A percentile compares a stretch with the other conserved stretches of the same genome.
These are phyloP conservation scores for Aethes cnicana DNA, from an alignment of 2,888 invertebrate species.

Conservation along the genomic window DNA sequence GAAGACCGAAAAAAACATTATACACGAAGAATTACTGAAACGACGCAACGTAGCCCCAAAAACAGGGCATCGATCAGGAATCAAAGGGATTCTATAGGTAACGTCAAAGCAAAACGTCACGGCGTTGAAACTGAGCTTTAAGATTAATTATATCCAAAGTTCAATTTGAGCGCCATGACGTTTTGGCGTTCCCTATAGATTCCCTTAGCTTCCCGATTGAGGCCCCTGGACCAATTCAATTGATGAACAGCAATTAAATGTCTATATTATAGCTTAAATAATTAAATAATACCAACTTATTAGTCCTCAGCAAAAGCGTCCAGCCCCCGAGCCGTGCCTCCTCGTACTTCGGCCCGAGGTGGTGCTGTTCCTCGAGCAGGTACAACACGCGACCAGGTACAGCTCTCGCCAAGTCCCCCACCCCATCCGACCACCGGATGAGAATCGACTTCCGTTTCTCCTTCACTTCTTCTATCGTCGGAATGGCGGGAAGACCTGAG, in stretches of 20 bases:
- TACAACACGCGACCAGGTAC: conserved; percentile 76
- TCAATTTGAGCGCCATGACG: too few species aligned
- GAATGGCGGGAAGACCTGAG: conserved; percentile 84
- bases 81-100: too few species aligned
- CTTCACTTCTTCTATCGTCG: conserved; percentile 82
- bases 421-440: conserved; percentile 73
- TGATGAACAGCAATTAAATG: not conserved
- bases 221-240: not conserved
- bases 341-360: conserved; percentile 85
- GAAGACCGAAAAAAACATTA: too few species aligned
- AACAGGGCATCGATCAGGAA: too few species aligned
- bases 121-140: too few species aligned
- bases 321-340: conserved; percentile 85
- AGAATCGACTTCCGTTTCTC: conserved; percentile 77
- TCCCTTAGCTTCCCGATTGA: too few species aligned
- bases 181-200: too few species aligned
- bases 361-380: conserved; percentile 87
- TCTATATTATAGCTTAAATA: not conserved
- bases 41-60: too few species aligned
- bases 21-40: too few species aligned
- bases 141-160: too few species aligned
- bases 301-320: conserved; percentile 80
- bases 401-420: conserved; percentile 68
- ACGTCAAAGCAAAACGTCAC: too few species aligned
- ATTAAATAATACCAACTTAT: conserved; percentile 57